These are phyloP conservation scores for Cydia amplana DNA, from an alignment of 1,140 invertebrate genomes.

Conservation along the genomic window DNA sequence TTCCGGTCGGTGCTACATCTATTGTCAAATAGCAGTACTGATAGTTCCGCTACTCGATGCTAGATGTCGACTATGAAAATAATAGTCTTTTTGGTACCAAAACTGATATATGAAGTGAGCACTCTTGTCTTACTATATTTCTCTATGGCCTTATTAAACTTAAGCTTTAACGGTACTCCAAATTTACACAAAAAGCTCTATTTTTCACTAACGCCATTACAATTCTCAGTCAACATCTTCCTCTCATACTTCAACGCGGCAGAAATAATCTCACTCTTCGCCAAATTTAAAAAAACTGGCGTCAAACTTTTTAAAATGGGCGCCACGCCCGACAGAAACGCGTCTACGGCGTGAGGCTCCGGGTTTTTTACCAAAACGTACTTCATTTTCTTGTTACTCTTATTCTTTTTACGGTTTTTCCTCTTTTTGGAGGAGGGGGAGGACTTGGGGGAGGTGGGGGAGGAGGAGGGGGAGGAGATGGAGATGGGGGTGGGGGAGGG, in stretches of 20 bases:
- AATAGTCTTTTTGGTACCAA: too few relatives aligned
- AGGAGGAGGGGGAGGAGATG: background rate
- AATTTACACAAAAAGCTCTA: background rate
- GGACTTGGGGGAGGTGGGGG: slow-evolving; percentile 1
- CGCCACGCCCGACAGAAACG: background rate
- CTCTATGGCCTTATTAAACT: too few relatives aligned
- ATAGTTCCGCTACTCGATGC: too few relatives aligned
- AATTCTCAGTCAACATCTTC: slow-evolving; percentile 10
- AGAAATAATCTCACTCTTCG: background rate
- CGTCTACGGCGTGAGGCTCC: background rate
- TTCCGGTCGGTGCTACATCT: too few relatives aligned
- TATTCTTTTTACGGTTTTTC: background rate
- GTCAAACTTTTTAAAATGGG: slow-evolving; percentile 17
- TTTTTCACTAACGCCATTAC: background rate
- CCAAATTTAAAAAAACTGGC: slow-evolving; percentile 3
- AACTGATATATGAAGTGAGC: too few relatives aligned
- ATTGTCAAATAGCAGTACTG: too few relatives aligned
- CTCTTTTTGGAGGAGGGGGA: background rate
- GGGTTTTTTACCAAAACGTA: slow-evolving; percentile 15
- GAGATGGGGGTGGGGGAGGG: background rate
- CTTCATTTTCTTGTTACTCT: background rate
- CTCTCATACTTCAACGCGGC: slow-evolving; percentile 15
- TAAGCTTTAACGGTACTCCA: too few relatives aligned
- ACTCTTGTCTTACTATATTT: too few relatives aligned
- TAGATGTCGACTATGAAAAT: too few relatives aligned